These are phyloP conservation scores for Ennomos quercinarius DNA, from an alignment of 2,888 invertebrate species.

Conservation along the genomic window DNA sequence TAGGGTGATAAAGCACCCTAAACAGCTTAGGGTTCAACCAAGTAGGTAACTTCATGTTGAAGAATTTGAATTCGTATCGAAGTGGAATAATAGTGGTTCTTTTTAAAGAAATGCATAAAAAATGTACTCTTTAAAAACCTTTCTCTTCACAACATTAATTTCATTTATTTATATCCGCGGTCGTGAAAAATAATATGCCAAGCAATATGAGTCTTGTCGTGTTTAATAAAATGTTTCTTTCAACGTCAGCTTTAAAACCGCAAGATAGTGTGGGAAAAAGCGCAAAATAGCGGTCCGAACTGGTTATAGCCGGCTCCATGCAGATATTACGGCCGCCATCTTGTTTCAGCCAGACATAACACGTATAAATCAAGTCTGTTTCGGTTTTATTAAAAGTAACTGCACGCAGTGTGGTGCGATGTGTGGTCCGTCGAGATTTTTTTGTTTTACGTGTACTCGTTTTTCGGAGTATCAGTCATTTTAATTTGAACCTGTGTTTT, in stretches of 20 bases:
- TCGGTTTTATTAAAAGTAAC: conserved; percentile 68
- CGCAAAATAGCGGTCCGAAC: conserved; percentile 63
- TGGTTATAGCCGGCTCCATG: conserved; percentile 61
- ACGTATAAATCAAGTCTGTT: conserved; percentile 69
- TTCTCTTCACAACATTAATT: too few relatives aligned
- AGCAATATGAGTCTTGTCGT: conserved; percentile 37
- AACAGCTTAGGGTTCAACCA: too few relatives aligned
- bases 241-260: conserved; percentile 50
- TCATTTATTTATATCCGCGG: background rate
- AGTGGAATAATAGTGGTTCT: too few relatives aligned
- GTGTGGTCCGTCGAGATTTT: conserved; percentile 42
- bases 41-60: too few relatives aligned
- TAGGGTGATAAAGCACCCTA: too few relatives aligned
- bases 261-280: conserved; percentile 59
- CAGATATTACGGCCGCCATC: conserved; percentile 72
- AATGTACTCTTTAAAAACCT: background rate
- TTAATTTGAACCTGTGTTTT: conserved; percentile 10
- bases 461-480: conserved; percentile 5
- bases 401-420: conserved; percentile 42
- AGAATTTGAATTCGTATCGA: too few relatives aligned
- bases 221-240: conserved; percentile 59
- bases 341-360: conserved; percentile 70
- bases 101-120: background rate
- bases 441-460: conserved; percentile 8
- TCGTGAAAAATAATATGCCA: conserved; percentile 27